Percentiles rank a stretch among this genome's conserved stretches.
Conservation (phyloP, 2,888 invertebrate species). For the Notodonta ziczac region DNA sequence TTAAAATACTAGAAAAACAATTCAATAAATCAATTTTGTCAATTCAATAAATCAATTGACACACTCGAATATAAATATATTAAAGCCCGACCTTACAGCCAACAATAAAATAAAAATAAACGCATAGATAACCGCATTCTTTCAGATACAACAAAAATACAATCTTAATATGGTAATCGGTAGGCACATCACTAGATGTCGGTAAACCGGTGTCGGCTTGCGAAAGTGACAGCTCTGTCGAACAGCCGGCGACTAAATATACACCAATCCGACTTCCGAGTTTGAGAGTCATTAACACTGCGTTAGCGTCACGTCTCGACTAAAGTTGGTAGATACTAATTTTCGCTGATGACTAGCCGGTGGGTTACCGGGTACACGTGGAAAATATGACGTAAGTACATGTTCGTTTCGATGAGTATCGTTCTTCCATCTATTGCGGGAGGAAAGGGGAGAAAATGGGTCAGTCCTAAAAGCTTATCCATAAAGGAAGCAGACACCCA, state of each 20-base stretch:
- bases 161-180: neutral
- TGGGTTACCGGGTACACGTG: neutral
- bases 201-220: constrained; percentile 16
- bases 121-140: neutral
- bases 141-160: neutral
- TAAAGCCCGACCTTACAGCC: neutral
- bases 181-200: neutral
- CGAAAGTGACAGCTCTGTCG: constrained; percentile 23
- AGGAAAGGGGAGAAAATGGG: neutral
- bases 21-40: too few relatives aligned
- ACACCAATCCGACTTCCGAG: constrained; percentile 48
- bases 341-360: neutral
- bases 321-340: constrained; percentile 2
- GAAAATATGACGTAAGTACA: neutral
- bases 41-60: too few relatives aligned
- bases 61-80: too few relatives aligned
- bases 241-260: constrained; percentile 36
- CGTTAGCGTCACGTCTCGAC: constrained; percentile 5
- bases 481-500: too few relatives aligned
- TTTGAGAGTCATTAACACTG: constrained; percentile 52
- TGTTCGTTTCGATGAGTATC: neutral
- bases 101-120: neutral
- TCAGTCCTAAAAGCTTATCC: too few relatives aligned
- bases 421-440: too few relatives aligned
- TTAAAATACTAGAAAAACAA: too few relatives aligned